A percentile compares a stretch with the other conserved stretches of the same genome.
Evolutionary conservation across 2,113 vertebrate species (phyloP).

Genomic region (Polypterus bichir): DNA sequence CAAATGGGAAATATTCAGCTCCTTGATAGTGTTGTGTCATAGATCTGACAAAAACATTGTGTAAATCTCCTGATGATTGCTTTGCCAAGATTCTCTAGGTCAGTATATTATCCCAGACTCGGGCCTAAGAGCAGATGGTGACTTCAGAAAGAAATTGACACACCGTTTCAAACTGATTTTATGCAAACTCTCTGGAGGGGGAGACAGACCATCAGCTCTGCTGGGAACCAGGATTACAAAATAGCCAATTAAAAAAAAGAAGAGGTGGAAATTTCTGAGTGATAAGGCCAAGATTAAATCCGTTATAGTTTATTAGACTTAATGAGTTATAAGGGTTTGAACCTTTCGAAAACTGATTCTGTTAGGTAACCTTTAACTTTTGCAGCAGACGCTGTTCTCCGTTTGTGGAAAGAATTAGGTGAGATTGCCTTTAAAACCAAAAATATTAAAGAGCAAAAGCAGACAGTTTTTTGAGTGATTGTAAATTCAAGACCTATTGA

Average conservation of each 20-base stretch:
- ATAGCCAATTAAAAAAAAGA: slow-evolving; percentile 91
- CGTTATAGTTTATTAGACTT: slow-evolving; percentile 70
- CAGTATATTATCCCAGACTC: slow-evolving; percentile 64
- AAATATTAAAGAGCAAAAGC: too few relatives aligned
- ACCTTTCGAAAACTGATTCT: slow-evolving; percentile 61
- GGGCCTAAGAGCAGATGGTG: slow-evolving; percentile 91
- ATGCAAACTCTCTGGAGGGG: slow-evolving; percentile 82
- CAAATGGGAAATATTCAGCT: slow-evolving; percentile 51
- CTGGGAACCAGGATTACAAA: slow-evolving; percentile 98
- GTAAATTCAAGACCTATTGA: too few relatives aligned
- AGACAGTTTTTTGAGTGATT: too few relatives aligned
- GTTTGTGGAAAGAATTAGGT: too few relatives aligned
- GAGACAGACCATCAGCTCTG: slow-evolving; percentile 78
- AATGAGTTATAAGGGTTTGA: slow-evolving; percentile 64
- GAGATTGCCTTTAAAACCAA: too few relatives aligned
- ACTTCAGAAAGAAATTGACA: slow-evolving; percentile 90
- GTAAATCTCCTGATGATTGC: slow-evolving; percentile 69
- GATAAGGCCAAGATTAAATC: slow-evolving; percentile 72
- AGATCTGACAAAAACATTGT: slow-evolving; percentile 67
- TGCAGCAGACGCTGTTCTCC: slow-evolving; percentile 7
- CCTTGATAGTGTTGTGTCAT: slow-evolving; percentile 54
- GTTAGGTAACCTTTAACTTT: slow-evolving; percentile 48
- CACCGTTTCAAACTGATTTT: slow-evolving; percentile 98
- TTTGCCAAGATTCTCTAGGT: slow-evolving; percentile 69
- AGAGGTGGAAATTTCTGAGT: slow-evolving; percentile 83